These are phyloP conservation scores for Tyrannus savana DNA, from an alignment of 2,113 vertebrate species.

Conservation along the genomic window DNA sequence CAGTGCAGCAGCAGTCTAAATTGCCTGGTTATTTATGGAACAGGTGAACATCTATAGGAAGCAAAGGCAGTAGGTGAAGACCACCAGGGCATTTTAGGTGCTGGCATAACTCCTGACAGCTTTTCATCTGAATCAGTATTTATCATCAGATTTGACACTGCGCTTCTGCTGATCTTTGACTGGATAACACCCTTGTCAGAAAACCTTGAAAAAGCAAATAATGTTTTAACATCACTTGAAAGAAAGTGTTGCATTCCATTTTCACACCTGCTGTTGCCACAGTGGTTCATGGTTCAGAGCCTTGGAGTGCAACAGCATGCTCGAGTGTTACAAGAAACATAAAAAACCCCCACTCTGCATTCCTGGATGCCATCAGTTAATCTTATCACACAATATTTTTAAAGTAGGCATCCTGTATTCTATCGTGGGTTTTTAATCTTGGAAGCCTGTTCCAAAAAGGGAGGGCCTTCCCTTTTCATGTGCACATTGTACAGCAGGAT, in stretches of 20 bases:
- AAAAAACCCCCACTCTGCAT: background rate
- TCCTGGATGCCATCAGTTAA: background rate
- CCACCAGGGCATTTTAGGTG: background rate
- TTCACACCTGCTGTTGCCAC: background rate
- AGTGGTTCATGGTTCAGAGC: background rate
- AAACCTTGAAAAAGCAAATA: background rate
- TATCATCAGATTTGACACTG: background rate
- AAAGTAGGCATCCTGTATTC: conserved; percentile 43
- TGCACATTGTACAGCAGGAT: conserved; percentile 47
- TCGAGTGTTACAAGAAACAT: background rate
- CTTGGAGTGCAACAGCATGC: too few relatives aligned
- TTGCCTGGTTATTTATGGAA: conserved; percentile 42
- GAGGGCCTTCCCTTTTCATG: conserved; percentile 61
- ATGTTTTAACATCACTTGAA: background rate
- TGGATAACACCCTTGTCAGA: background rate
- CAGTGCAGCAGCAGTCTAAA: background rate
- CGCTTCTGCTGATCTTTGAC: background rate
- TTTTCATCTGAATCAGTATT: background rate
- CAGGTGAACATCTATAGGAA: background rate
- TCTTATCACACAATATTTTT: conserved; percentile 35
- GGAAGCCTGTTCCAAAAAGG: conserved; percentile 35
- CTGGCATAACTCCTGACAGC: background rate
- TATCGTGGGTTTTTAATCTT: conserved; percentile 44
- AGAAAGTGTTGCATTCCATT: background rate
- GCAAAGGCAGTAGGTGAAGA: background rate